These are phyloP conservation scores for Linepithema humile DNA, from an alignment of 1,140 invertebrate species.

Conservation along the genomic window DNA sequence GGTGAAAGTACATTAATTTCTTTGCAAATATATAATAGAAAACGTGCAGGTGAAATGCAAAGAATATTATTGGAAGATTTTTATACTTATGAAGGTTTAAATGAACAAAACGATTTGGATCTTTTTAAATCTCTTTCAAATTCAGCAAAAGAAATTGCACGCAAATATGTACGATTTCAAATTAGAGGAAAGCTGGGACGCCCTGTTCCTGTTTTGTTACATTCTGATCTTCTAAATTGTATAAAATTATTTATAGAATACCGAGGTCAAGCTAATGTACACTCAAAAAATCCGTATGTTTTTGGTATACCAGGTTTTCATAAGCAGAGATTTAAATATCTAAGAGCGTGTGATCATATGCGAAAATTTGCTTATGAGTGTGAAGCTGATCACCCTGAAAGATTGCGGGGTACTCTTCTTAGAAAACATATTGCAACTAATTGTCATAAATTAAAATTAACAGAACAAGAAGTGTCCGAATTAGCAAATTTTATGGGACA, in stretches of 20 bases:
- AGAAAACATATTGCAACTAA: slow-evolving; percentile 58
- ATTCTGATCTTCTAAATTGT: background rate
- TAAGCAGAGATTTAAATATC: background rate
- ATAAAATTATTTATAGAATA: background rate
- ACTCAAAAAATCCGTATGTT: background rate
- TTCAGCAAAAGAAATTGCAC: background rate
- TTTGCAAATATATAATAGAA: slow-evolving; percentile 13
- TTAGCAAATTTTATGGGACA: slow-evolving; percentile 64
- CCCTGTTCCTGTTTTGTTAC: background rate
- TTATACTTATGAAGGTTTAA: background rate
- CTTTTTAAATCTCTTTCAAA: background rate
- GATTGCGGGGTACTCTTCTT: slow-evolving; percentile 43
- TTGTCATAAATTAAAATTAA: slow-evolving; percentile 49
- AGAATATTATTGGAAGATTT: slow-evolving; percentile 7
- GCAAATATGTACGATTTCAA: background rate
- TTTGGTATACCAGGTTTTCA: background rate
- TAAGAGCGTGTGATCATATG: slow-evolving; percentile 21
- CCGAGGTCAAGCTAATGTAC: background rate
- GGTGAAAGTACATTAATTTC: slow-evolving; percentile 4
- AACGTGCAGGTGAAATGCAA: slow-evolving; percentile 20
- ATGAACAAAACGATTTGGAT: slow-evolving; percentile 7
- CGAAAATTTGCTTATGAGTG: slow-evolving; percentile 15
- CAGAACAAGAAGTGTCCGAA: slow-evolving; percentile 51
- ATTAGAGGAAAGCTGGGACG: slow-evolving; percentile 1
- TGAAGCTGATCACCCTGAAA: slow-evolving; percentile 18